Conservation (phyloP, 2,113 vertebrate species). For the Pterophyllum scalare region DNA sequence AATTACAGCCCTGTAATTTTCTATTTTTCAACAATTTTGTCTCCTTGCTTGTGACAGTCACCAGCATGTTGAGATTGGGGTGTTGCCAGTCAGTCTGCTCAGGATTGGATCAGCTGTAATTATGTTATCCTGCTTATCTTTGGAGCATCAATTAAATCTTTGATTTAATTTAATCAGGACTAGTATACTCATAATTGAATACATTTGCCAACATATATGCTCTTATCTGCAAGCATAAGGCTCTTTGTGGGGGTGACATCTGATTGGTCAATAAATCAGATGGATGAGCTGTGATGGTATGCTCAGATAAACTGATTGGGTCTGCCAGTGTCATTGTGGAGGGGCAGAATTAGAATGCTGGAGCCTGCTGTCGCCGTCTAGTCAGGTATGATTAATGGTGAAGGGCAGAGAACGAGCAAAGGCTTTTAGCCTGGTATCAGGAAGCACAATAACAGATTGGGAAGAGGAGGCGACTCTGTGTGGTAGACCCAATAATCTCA, state of each 20-base stretch:
- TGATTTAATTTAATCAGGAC: conserved; percentile 50
- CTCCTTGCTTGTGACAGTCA: neutral
- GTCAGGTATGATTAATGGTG: conserved; percentile 73
- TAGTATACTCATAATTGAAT: conserved; percentile 63
- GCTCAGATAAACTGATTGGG: conserved; percentile 64
- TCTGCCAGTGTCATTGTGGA: conserved; percentile 17
- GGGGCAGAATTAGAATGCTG: conserved; percentile 56
- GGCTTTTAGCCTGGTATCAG: conserved; percentile 61
- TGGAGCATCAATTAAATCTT: conserved; percentile 16
- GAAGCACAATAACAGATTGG: conserved; percentile 63
- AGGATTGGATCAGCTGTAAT: conserved; percentile 40
- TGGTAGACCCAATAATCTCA: conserved; percentile 61
- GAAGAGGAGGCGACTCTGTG: conserved; percentile 32
- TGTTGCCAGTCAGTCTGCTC: conserved; percentile 8
- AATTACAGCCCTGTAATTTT: neutral
- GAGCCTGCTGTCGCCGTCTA: conserved; percentile 48
- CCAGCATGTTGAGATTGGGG: neutral
- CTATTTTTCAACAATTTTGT: neutral
- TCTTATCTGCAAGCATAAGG: conserved; percentile 35
- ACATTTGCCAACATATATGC: conserved; percentile 47
- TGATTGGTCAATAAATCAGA: conserved; percentile 59
- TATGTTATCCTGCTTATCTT: conserved; percentile 31
- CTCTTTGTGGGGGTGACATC: conserved; percentile 41
- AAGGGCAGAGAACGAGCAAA: conserved; percentile 64
- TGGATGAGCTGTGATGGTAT: conserved; percentile 40